phyloP scores from a whole-genome alignment of 2,113 vertebrate genomes.

The Panthera leo region DNA sequence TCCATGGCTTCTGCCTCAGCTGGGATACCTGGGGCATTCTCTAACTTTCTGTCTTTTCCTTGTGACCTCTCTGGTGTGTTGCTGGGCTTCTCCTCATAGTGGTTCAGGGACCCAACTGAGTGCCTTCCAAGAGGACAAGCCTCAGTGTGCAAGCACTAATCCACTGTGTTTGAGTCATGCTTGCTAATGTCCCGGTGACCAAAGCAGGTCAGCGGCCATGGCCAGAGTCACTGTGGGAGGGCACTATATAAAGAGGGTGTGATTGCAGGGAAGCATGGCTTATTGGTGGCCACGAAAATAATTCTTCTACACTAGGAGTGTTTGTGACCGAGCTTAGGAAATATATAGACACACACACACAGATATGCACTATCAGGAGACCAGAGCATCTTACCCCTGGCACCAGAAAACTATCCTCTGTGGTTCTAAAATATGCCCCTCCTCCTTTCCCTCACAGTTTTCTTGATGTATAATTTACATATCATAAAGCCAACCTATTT shows the following conservation, averaged over 20 bases:
- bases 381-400: background rate
- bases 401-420: background rate
- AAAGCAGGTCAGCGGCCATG: background rate
- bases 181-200: background rate
- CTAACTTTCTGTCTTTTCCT: background rate
- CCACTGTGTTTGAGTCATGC: background rate
- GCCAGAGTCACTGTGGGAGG: background rate
- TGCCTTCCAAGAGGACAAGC: background rate
- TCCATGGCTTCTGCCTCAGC: background rate
- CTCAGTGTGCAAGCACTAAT: background rate
- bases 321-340: background rate
- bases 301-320: background rate
- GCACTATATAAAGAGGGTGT: background rate
- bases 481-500: constrained; percentile 2
- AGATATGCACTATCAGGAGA: background rate
- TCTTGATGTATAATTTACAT: background rate
- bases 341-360: no score
- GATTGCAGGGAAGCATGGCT: background rate
- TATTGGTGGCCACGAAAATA: background rate
- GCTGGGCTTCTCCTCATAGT: background rate
- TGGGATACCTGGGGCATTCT: background rate
- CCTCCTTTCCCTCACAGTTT: background rate
- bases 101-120: background rate
- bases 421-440: background rate
- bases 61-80: background rate